These are phyloP conservation scores for Bemisia tabaci DNA, from an alignment of 1,140 invertebrate genomes.

Conservation along the genomic window DNA sequence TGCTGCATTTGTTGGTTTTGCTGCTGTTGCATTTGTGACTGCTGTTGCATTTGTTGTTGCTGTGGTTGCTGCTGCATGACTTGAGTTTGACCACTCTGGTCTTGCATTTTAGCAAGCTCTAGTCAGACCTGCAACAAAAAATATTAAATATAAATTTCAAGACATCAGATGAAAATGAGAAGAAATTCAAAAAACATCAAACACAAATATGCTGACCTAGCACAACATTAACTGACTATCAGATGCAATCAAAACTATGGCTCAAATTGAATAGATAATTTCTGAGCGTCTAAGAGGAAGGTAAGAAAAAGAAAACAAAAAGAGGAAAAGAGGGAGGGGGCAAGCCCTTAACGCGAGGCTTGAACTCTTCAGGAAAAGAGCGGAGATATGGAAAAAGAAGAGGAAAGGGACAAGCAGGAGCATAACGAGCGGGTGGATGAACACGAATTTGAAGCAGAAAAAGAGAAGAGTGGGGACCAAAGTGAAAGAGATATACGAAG, in stretches of 20 bases:
- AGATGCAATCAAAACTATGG: not conserved
- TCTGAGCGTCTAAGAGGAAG: too few relatives aligned
- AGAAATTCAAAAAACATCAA: not conserved
- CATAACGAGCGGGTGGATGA: not conserved
- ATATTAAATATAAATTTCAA: not conserved
- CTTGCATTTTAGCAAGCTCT: not conserved
- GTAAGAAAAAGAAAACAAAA: too few relatives aligned
- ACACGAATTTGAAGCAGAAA: not conserved
- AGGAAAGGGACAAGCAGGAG: not conserved
- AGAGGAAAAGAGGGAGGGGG: too few relatives aligned
- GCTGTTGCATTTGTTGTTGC: not conserved
- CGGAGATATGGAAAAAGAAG: too few relatives aligned
- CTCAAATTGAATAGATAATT: not conserved
- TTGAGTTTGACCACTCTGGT: not conserved
- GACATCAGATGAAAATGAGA: too few relatives aligned
- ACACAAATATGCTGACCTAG: not conserved
- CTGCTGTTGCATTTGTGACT: not conserved
- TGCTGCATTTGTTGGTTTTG: not conserved
- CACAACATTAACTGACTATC: not conserved
- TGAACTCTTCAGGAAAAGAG: too few relatives aligned
- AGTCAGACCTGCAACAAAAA: not conserved
- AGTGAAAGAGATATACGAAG: not conserved
- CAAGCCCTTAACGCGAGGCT: too few relatives aligned
- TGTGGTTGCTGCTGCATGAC: not conserved
- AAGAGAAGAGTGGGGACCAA: too few relatives aligned